A percentile compares a stretch with the other conserved stretches of the same genome.
Evolutionary conservation across 2,888 invertebrate species (phyloP).

Genomic region (Clepsis dumicolana): DNA sequence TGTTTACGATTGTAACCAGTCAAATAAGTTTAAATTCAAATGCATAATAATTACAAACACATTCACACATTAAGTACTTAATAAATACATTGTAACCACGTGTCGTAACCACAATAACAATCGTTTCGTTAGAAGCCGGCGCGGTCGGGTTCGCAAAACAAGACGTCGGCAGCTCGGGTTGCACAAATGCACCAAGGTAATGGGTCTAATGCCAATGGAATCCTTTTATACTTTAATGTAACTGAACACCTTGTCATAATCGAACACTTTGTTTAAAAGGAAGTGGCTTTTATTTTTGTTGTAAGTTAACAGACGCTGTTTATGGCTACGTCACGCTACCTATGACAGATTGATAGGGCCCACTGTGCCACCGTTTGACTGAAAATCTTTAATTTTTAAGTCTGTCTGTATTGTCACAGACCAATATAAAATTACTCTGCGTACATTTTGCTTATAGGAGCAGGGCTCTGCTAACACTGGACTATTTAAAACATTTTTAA

Average conservation of each 20-base stretch:
- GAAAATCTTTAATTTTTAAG: no score
- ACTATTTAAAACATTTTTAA: no score
- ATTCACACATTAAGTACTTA: neutral
- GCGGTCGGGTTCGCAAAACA: constrained; percentile 66
- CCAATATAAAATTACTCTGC: no score
- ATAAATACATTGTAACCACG: constrained; percentile 29
- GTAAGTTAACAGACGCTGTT: neutral
- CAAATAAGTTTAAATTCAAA: neutral
- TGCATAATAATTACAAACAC: neutral
- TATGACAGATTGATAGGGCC: neutral
- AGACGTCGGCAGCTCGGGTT: constrained; percentile 70
- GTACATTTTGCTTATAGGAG: no score
- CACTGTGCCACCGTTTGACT: no score
- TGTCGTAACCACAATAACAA: constrained; percentile 46
- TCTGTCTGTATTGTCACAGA: no score
- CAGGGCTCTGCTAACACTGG: no score
- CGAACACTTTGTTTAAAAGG: constrained; percentile 10
- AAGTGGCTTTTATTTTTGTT: constrained; percentile 7
- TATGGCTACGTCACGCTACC: neutral
- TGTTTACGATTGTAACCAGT: neutral
- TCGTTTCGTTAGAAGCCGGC: constrained; percentile 52
- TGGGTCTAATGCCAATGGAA: constrained; percentile 66
- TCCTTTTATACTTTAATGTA: constrained; percentile 53
- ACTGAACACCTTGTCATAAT: constrained; percentile 46
- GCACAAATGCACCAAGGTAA: constrained; percentile 72